These are phyloP conservation scores for Bubalus kerabau DNA, from an alignment of 2,113 vertebrate genomes.

Conservation along the genomic window DNA sequence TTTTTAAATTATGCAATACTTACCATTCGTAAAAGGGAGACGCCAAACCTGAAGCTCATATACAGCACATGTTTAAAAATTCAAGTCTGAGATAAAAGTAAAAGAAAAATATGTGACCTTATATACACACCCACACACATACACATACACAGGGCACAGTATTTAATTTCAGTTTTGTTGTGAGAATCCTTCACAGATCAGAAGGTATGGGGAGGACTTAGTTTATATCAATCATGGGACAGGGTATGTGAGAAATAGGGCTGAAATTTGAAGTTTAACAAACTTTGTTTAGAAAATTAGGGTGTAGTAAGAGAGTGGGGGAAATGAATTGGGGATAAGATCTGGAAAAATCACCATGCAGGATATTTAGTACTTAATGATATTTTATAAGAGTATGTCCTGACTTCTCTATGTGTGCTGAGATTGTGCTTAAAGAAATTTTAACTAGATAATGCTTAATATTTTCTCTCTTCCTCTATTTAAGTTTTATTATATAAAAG, in stretches of 20 bases:
- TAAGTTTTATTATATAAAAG: neutral
- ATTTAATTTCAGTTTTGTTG: neutral
- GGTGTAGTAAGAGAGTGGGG: neutral
- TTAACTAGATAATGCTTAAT: neutral
- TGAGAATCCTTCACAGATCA: neutral
- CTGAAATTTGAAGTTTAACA: neutral
- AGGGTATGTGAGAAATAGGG: neutral
- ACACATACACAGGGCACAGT: neutral
- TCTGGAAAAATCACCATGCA: neutral
- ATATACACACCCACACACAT: fast-evolving
- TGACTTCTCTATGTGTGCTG: neutral
- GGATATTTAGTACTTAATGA: neutral
- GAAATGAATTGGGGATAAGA: neutral
- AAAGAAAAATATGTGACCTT: too few species aligned
- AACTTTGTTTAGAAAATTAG: neutral
- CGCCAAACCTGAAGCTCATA: neutral
- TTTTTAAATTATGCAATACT: neutral
- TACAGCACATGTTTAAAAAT: neutral
- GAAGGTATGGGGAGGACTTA: neutral
- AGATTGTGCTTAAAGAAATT: neutral
- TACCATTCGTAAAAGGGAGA: neutral
- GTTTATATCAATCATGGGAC: neutral
- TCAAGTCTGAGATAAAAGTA: neutral
- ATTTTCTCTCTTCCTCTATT: neutral
- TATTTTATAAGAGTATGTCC: neutral